Conservation (phyloP, 2,113 vertebrate species). For the Oncorhynchus masou region DNA sequence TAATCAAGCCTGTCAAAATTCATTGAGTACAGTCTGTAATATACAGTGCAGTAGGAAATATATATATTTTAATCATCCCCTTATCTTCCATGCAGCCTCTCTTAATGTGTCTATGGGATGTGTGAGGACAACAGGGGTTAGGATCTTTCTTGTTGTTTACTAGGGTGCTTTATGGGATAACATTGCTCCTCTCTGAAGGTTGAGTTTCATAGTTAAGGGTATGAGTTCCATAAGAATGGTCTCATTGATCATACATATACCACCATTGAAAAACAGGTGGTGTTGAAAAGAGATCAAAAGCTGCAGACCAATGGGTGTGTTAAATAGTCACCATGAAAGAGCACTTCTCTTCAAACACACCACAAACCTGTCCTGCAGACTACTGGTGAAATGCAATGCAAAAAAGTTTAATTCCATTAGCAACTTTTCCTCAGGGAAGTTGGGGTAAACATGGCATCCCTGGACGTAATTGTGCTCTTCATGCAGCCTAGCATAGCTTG, state of each 20-base stretch:
- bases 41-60: slow-evolving; percentile 31
- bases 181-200: too few relatives aligned
- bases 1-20: slow-evolving; percentile 45
- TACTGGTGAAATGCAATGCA: slow-evolving; percentile 3
- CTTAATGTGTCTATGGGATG: neutral
- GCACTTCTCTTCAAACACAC: slow-evolving; percentile 18
- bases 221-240: neutral
- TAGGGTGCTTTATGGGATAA: too few relatives aligned
- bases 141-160: too few relatives aligned
- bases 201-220: too few relatives aligned
- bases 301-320: slow-evolving; percentile 19
- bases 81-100: slow-evolving; percentile 1
- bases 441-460: neutral
- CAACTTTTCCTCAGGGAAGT: neutral
- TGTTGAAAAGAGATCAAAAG: slow-evolving; percentile 11
- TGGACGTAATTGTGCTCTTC: neutral
- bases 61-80: neutral
- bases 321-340: slow-evolving; percentile 8
- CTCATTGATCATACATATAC: neutral
- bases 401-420: neutral
- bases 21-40: slow-evolving; percentile 20
- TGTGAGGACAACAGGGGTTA: neutral
- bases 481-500: neutral
- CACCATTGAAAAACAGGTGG: slow-evolving; percentile 2
- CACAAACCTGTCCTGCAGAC: slow-evolving; percentile 28